These are phyloP conservation scores for Chauna torquata DNA, from an alignment of 2,113 vertebrate species.

Conservation along the genomic window DNA sequence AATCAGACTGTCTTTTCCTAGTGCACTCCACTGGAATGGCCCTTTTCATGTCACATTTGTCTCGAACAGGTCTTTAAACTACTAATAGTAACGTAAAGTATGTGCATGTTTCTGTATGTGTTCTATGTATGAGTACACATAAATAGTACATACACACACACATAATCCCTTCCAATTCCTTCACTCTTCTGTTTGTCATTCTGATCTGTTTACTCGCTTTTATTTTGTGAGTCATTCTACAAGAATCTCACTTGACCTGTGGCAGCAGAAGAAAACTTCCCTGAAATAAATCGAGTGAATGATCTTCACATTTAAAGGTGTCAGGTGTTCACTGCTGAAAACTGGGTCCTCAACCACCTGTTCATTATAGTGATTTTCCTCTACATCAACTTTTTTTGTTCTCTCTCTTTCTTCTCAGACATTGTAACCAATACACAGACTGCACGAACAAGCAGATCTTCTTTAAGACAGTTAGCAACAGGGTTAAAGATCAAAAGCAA, in stretches of 20 bases:
- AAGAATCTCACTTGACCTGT: background rate
- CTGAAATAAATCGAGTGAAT: background rate
- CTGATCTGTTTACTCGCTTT: background rate
- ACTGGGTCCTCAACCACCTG: background rate
- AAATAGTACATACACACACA: background rate
- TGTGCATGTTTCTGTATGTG: background rate
- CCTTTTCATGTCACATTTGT: background rate
- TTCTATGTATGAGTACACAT: background rate
- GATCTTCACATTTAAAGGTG: background rate
- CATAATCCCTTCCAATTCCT: background rate
- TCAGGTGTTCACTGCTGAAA: background rate
- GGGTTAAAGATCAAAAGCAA: background rate
- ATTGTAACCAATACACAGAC: background rate
- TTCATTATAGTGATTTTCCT: background rate
- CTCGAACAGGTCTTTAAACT: background rate
- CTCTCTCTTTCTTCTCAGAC: background rate
- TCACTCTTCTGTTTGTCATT: background rate
- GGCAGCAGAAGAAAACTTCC: background rate
- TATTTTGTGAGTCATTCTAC: background rate
- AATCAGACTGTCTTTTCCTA: background rate
- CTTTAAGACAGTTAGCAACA: background rate
- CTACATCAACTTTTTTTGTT: background rate
- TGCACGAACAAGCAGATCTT: background rate
- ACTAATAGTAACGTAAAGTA: rapidly evolving
- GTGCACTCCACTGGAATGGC: background rate